Evolutionary conservation across 2,888 invertebrate species (phyloP).

Genomic region (Andricus curvator): DNA sequence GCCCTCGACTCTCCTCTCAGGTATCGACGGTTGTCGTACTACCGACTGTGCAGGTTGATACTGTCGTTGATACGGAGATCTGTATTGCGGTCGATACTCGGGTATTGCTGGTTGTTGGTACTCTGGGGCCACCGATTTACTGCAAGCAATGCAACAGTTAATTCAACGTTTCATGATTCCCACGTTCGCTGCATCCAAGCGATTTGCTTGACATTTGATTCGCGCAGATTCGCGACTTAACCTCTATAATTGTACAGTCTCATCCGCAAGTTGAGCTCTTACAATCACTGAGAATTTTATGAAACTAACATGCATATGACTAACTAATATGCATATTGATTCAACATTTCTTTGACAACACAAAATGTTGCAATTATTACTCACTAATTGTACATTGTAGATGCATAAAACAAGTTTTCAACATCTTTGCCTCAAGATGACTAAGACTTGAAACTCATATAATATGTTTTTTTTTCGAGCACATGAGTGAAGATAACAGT

Average conservation of each 20-base stretch:
- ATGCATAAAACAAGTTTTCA: no score
- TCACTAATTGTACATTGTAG: no score
- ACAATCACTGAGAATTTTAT: neutral
- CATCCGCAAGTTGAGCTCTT: conserved; percentile 43
- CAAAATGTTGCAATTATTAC: no score
- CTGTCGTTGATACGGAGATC: conserved; percentile 72
- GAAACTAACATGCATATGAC: neutral
- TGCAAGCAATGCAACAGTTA: conserved; percentile 58
- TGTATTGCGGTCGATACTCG: conserved; percentile 73
- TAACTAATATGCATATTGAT: neutral
- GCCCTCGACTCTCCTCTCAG: conserved; percentile 74
- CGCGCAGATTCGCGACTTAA: conserved; percentile 61
- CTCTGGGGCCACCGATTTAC: conserved; percentile 57
- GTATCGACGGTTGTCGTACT: conserved; percentile 46
- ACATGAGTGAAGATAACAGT: neutral
- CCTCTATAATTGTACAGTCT: conserved; percentile 43
- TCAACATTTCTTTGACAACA: neutral
- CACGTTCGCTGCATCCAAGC: conserved; percentile 58
- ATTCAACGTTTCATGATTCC: conserved; percentile 57
- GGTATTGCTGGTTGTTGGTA: conserved; percentile 63
- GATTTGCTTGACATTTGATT: conserved; percentile 73
- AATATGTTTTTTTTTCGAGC: no score
- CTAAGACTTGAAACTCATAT: no score
- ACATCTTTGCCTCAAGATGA: no score
- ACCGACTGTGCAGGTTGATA: conserved; percentile 65